phyloP scores from a whole-genome alignment of 2,888 invertebrate genomes.

The Euplagia quadripunctaria region DNA sequence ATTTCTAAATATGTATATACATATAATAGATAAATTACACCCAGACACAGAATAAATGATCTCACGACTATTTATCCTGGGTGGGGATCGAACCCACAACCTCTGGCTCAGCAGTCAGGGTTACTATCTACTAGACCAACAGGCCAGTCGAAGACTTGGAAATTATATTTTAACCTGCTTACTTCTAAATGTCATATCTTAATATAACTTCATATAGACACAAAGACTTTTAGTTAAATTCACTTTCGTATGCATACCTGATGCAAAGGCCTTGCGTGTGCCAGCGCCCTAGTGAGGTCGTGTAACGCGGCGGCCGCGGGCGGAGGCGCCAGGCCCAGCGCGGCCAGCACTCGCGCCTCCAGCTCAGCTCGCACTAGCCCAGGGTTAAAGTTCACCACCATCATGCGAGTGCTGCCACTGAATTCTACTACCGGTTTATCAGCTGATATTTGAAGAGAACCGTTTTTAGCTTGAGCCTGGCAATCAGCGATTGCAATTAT shows the following conservation, averaged over 20 bases:
- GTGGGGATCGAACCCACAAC: no score
- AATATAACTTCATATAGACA: no score
- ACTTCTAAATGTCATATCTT: no score
- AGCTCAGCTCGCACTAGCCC: constrained; percentile 93
- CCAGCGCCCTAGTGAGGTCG: constrained; percentile 92
- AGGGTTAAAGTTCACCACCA: constrained; percentile 97
- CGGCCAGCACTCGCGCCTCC: constrained; percentile 95
- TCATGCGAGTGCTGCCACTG: constrained; percentile 90
- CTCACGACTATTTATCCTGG: no score
- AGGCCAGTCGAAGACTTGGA: no score
- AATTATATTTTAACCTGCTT: no score
- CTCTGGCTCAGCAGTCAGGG: no score
- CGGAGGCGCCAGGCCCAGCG: constrained; percentile 93
- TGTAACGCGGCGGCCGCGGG: constrained; percentile 90
- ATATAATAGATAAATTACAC: no score
- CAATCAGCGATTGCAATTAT: neutral
- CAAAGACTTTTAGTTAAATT: neutral
- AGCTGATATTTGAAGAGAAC: constrained; percentile 69
- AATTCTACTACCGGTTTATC: constrained; percentile 94
- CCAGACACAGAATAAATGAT: no score
- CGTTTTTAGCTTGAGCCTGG: constrained; percentile 78
- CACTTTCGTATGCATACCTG: constrained; percentile 87
- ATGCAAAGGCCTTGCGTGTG: constrained; percentile 95
- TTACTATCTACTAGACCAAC: no score
- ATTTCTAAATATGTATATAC: no score